Evolutionary conservation across 1,140 invertebrate genomes (phyloP).

Genomic region (Portunus trituberculatus): DNA sequence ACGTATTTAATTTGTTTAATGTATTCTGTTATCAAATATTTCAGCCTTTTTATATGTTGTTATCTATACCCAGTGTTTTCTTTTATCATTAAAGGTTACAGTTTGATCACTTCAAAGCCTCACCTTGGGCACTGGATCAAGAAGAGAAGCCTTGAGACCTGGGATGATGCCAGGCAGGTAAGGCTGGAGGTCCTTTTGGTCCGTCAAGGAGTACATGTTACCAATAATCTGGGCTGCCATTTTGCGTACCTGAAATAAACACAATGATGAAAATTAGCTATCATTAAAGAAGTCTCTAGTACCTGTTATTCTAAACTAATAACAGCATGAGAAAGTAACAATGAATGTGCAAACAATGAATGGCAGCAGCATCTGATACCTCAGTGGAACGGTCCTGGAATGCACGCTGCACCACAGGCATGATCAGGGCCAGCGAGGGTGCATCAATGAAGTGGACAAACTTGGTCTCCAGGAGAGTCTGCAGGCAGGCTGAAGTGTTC

Average conservation of each 20-base stretch:
- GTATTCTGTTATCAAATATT: too few relatives aligned
- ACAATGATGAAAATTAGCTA: too few relatives aligned
- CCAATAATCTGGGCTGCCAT: constrained; percentile 94
- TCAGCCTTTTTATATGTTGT: neutral
- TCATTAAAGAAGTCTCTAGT: too few relatives aligned
- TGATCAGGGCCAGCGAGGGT: constrained; percentile 98
- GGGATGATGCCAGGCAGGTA: constrained; percentile 98
- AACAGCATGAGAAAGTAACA: neutral
- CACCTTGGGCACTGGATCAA: constrained; percentile 98
- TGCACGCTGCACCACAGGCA: constrained; percentile 98
- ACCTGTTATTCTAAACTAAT: too few relatives aligned
- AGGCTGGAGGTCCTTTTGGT: constrained; percentile 98
- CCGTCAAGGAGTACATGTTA: constrained; percentile 99
- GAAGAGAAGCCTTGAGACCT: constrained; percentile 95
- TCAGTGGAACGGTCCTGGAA: constrained; percentile 90
- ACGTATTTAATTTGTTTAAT: neutral
- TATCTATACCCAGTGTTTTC: neutral
- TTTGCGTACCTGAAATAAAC: constrained; percentile 80
- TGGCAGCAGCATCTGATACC: constrained; percentile 76
- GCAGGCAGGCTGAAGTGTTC: constrained; percentile 95
- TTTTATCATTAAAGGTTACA: neutral
- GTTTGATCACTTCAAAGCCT: constrained; percentile 49
- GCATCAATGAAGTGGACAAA: constrained; percentile 99
- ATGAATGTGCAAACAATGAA: neutral
- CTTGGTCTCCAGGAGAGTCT: constrained; percentile 96